These are phyloP conservation scores for Triplophysa yarkandensis DNA, from an alignment of 2,797 vertebrate genomes.

Conservation along the genomic window DNA sequence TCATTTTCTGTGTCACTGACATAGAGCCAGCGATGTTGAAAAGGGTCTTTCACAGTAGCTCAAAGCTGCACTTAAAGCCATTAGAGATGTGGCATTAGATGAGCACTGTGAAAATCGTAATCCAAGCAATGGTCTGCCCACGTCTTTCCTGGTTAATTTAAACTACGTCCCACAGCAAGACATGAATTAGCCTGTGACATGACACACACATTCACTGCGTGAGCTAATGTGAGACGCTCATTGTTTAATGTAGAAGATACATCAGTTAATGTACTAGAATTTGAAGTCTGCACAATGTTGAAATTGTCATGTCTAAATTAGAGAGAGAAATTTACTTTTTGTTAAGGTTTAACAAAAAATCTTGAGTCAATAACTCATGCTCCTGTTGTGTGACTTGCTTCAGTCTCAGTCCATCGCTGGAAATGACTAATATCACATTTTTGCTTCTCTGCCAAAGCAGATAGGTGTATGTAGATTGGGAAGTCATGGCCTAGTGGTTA, in stretches of 20 bases:
- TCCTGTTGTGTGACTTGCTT: not conserved
- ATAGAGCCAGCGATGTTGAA: constrained; percentile 21
- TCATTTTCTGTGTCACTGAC: constrained; percentile 19
- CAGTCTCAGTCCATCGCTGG: too few species aligned
- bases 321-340: not conserved
- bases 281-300: not conserved
- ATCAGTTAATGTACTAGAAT: constrained; percentile 2
- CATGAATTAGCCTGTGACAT: constrained; percentile 44
- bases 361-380: not conserved
- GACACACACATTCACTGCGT: not conserved
- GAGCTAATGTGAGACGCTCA: constrained; percentile 22
- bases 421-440: too few species aligned
- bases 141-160: constrained; percentile 36
- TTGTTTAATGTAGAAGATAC: constrained; percentile 24
- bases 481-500: too few species aligned
- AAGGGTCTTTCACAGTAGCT: constrained; percentile 38
- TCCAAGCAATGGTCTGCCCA: constrained; percentile 32
- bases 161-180: constrained; percentile 24
- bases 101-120: constrained; percentile 18
- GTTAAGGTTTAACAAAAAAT: not conserved
- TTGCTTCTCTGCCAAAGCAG: too few species aligned
- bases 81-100: constrained; percentile 50
- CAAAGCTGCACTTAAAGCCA: constrained; percentile 50
- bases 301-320: not conserved
- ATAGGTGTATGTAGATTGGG: too few species aligned